Percentiles rank a stretch among this genome's conserved stretches.
phyloP scores from a whole-genome alignment of 2,113 vertebrate genomes.

The Engraulis encrasicolus region DNA sequence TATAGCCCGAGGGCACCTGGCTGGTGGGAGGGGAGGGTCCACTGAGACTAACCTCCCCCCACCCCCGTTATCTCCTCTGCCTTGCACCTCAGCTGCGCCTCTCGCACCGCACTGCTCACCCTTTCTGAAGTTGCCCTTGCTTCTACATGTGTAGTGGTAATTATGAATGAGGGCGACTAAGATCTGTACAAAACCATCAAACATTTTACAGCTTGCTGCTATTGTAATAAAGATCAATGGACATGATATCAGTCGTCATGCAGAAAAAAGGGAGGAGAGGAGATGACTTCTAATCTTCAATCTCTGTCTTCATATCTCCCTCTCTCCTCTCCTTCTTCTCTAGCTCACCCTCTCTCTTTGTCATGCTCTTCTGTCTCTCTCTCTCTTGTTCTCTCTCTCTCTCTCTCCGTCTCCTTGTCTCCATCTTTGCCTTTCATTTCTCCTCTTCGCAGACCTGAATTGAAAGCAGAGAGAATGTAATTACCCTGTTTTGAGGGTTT shows the following conservation, averaged over 20 bases:
- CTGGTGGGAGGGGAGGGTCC: conserved; percentile 68
- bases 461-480: conserved; percentile 74
- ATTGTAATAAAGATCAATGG: conserved; percentile 85
- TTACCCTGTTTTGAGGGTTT: conserved; percentile 70
- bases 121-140: conserved; percentile 85
- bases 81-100: conserved; percentile 72
- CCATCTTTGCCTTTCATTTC: conserved; percentile 1
- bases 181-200: conserved; percentile 83
- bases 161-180: conserved; percentile 84
- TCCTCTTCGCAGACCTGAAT: background rate
- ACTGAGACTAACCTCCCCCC: conserved; percentile 73
- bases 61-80: conserved; percentile 69
- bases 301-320: conserved; percentile 48
- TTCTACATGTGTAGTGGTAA: conserved; percentile 85
- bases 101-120: conserved; percentile 72
- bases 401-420: conserved; percentile 49
- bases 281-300: conserved; percentile 68
- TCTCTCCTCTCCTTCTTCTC: conserved; percentile 57
- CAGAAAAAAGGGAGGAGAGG: conserved; percentile 75
- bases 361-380: conserved; percentile 41
- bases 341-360: conserved; percentile 58
- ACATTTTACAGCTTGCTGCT: conserved; percentile 80
- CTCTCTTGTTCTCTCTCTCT: conserved; percentile 47
- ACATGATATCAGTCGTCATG: conserved; percentile 72
- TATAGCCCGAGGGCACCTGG: conserved; percentile 75